Evolutionary conservation across 1,140 invertebrate genomes (phyloP).

Genomic region (Habropoda laboriosa): DNA sequence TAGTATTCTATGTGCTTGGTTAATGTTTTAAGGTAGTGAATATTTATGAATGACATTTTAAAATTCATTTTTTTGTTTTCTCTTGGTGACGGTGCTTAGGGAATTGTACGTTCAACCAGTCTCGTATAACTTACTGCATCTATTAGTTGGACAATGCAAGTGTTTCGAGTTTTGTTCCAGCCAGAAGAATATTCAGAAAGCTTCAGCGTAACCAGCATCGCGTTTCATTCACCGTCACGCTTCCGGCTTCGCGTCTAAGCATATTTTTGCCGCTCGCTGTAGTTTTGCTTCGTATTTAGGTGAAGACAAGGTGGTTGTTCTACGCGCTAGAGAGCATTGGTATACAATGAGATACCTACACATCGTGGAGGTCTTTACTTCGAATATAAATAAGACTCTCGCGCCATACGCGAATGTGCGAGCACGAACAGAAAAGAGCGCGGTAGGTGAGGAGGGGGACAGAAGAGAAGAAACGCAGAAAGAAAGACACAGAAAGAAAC

Average conservation of each 20-base stretch:
- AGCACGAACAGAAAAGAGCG: constrained; percentile 14
- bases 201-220: no score
- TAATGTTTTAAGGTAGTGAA: no score
- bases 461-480: background rate
- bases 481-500: background rate
- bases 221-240: background rate
- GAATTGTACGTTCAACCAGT: background rate
- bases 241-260: background rate
- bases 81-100: no score
- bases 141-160: background rate
- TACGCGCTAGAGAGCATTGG: constrained; percentile 64
- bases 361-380: constrained; percentile 44
- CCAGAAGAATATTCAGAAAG: background rate
- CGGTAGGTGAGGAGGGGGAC: background rate
- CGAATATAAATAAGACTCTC: constrained; percentile 58
- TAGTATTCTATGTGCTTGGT: no score
- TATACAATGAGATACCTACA: constrained; percentile 55
- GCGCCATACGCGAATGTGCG: constrained; percentile 43
- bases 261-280: constrained; percentile 23
- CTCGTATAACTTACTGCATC: background rate
- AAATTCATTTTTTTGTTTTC: no score
- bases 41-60: no score
- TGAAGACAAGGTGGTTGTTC: constrained; percentile 54
- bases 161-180: background rate
- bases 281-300: constrained; percentile 32